Evolutionary conservation across 1,140 invertebrate species (phyloP).

Genomic region (Orius laevigatus): DNA sequence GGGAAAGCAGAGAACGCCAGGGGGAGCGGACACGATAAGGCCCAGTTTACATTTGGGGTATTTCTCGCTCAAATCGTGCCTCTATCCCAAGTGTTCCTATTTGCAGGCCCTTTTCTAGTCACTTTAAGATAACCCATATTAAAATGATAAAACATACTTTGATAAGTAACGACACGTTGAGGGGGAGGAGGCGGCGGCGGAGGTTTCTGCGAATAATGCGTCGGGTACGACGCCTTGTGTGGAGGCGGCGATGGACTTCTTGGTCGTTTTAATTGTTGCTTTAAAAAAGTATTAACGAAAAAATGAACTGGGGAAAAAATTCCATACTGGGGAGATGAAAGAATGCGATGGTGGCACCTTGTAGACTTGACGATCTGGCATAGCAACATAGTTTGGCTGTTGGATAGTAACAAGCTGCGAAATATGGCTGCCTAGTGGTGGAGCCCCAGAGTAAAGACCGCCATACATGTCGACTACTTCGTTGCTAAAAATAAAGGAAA

Average conservation of each 20-base stretch:
- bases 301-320: neutral
- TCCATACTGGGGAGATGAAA: conserved; percentile 28
- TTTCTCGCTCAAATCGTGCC: no score
- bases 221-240: conserved; percentile 33
- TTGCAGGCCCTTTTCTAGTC: no score
- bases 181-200: conserved; percentile 25
- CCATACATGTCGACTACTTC: conserved; percentile 35
- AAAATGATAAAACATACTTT: no score
- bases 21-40: no score
- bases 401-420: conserved; percentile 12
- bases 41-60: no score
- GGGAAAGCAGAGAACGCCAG: no score
- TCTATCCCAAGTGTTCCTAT: no score
- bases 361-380: conserved; percentile 29
- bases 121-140: no score
- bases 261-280: conserved; percentile 28
- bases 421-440: conserved; percentile 2
- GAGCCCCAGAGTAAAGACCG: conserved; percentile 26
- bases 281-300: conserved; percentile 31
- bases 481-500: conserved; percentile 25
- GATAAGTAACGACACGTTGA: neutral
- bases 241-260: conserved; percentile 50
- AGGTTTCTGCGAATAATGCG: conserved; percentile 36
- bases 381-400: conserved; percentile 7
- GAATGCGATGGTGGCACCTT: conserved; percentile 32